Base-by-base conservation (phyloP, 1,140 invertebrate species). In the Platyura marginata region DNA sequence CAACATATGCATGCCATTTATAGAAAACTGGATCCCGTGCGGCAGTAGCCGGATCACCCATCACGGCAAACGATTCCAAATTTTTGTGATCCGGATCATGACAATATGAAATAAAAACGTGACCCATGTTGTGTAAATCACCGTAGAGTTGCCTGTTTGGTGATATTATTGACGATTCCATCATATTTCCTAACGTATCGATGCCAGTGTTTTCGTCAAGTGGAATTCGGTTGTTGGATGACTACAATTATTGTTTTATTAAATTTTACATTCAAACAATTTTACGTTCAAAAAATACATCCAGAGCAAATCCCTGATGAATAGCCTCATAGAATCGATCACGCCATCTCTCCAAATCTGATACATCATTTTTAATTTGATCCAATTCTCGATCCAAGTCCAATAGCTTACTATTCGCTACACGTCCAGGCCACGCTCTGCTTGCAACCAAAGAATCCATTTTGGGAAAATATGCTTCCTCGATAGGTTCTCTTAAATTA, bases 11-110 rank as follows among this genome's bases (percentile, higher is more conserved):
- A 50, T 89, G 86, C 78, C 77, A 87, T 53, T 79, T 73, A 59
- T 87, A 90, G 63, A 90, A 89, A 8, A 82, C 62, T 0, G 86
- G 85, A 61, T 90, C 86, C 11, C 85, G 68, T 80, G 83, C 79
- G 3, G 78, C 74, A 10, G 78, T 82, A 0, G 76, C 70, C 0
- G 72, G 64, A 51, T 81, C 78, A n/a, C 73, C 77, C 69, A 81
- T 81, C 0, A 79, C 67, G 15, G 71, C 64, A 45, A 76, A 76
- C 3, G 66, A 66, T 62, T 79, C 75, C 62, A 79, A 62, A 56
- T 77, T 74, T 49, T 74, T 68, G 53, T 73, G 65, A 53, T 81
- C 75, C 1, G 80, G 80, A 60, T 85, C 81, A 48, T 85, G 80
- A 25, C 70, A 65, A 46, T 68, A 77, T 1, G 75, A 71, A 46